These are phyloP conservation scores for Drosophila arawakana DNA, from an alignment of 1,140 invertebrate genomes.

Conservation along the genomic window DNA sequence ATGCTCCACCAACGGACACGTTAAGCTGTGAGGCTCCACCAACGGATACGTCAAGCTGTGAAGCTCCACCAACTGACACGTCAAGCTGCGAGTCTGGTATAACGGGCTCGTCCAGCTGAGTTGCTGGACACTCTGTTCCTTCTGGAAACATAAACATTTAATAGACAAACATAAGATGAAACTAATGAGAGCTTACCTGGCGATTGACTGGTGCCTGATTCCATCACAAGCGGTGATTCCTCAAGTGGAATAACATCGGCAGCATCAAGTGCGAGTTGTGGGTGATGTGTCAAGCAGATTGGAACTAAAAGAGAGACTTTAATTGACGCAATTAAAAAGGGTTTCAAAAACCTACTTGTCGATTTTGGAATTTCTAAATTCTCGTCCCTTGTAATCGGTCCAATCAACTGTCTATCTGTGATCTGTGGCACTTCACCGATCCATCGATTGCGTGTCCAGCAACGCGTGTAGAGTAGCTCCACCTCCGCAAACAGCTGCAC, in stretches of 20 bases:
- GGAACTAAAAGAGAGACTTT: constrained; percentile 2
- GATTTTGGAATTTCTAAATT: not conserved
- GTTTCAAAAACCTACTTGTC: not conserved
- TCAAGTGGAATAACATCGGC: no score
- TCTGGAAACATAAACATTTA: no score
- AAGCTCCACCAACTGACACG: constrained; percentile 3
- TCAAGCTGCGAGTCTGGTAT: constrained; percentile 27
- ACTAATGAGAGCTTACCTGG: not conserved
- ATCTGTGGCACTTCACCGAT: constrained; percentile 40
- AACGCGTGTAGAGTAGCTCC: constrained; percentile 29
- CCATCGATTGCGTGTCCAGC: constrained; percentile 56
- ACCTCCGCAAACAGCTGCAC: constrained; percentile 21
- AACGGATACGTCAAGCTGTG: constrained; percentile 8
- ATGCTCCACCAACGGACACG: constrained; percentile 6
- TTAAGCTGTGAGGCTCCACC: constrained; percentile 27
- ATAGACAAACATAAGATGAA: not conserved
- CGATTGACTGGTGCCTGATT: not conserved
- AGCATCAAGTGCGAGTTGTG: no score
- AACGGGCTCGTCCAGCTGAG: constrained; percentile 9
- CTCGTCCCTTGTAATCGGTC: not conserved
- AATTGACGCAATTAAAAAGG: no score
- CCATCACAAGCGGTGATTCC: not conserved
- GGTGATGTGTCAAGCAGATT: constrained; percentile 1
- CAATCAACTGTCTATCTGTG: not conserved
- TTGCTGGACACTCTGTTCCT: not conserved